Percentiles rank a stretch among this genome's conserved stretches.
These are phyloP conservation scores for Crenuchus spilurus DNA, from an alignment of 2,797 vertebrate species.

Conservation along the genomic window DNA sequence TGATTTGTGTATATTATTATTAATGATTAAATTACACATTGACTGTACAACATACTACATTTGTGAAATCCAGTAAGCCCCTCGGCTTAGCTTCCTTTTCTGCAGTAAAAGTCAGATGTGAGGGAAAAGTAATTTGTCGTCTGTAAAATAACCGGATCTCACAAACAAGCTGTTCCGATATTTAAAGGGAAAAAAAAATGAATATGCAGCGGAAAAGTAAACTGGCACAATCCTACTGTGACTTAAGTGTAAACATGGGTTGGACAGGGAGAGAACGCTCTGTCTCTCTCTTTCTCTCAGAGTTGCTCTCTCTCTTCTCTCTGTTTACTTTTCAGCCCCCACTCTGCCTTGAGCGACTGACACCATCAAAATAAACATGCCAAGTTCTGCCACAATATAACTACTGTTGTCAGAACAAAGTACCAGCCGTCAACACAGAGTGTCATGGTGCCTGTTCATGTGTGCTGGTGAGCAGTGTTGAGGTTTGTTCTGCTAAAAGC, in stretches of 20 bases:
- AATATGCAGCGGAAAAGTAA: slow-evolving; percentile 42
- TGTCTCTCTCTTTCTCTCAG: slow-evolving; percentile 1
- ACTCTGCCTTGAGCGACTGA: neutral
- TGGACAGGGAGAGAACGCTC: slow-evolving; percentile 7
- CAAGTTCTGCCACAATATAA: neutral
- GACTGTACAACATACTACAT: too few relatives aligned
- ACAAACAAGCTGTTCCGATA: slow-evolving; percentile 42
- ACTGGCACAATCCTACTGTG: neutral
- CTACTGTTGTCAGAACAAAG: slow-evolving; percentile 8
- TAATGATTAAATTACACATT: too few relatives aligned
- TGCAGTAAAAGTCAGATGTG: slow-evolving; percentile 37
- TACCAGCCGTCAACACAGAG: neutral
- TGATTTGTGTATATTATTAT: too few relatives aligned
- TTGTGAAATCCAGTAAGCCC: too few relatives aligned
- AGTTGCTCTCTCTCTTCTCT: slow-evolving; percentile 7
- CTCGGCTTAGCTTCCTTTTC: neutral
- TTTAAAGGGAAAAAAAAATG: slow-evolving; percentile 29
- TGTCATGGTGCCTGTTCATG: neutral
- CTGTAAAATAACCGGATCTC: slow-evolving; percentile 41
- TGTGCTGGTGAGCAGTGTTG: neutral
- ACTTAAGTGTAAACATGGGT: neutral
- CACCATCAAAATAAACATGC: slow-evolving; percentile 12
- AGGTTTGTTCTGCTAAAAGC: neutral
- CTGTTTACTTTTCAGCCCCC: slow-evolving; percentile 36
- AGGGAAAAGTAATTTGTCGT: slow-evolving; percentile 58